Conservation (phyloP, 1,140 invertebrate genomes). For the Potamilus streckersoni region DNA sequence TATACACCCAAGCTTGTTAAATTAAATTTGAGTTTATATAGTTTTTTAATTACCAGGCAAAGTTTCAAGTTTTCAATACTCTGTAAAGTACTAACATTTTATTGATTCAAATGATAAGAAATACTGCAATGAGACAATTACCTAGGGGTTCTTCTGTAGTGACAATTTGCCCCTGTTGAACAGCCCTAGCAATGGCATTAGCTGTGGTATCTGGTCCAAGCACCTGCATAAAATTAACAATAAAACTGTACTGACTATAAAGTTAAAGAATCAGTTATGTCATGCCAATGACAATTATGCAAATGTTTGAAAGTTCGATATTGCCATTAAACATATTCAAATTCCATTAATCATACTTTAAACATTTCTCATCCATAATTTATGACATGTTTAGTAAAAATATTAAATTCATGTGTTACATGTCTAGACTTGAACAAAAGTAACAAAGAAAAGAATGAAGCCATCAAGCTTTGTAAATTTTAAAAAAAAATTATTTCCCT, state of each 20-base stretch:
- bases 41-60: too few relatives aligned
- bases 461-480: too few relatives aligned
- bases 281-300: not conserved
- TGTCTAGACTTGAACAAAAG: too few relatives aligned
- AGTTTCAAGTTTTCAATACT: too few relatives aligned
- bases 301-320: not conserved
- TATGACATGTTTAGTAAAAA: too few relatives aligned
- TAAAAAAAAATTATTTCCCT: too few relatives aligned
- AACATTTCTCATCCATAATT: too few relatives aligned
- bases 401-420: too few relatives aligned
- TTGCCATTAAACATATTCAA: not conserved
- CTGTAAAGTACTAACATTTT: not conserved
- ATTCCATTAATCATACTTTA: not conserved
- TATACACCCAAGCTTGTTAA: too few relatives aligned
- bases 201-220: conserved; percentile 22
- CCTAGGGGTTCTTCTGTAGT: conserved; percentile 14
- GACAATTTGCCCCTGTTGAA: conserved; percentile 18
- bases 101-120: not conserved
- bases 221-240: conserved; percentile 10
- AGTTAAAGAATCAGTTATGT: not conserved
- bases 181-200: conserved; percentile 22
- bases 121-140: not conserved
- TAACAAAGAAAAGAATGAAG: too few relatives aligned
- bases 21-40: too few relatives aligned
- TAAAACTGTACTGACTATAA: not conserved